Conservation (phyloP, 2,113 vertebrate genomes). For the Poeciliopsis turrubarensis region DNA sequence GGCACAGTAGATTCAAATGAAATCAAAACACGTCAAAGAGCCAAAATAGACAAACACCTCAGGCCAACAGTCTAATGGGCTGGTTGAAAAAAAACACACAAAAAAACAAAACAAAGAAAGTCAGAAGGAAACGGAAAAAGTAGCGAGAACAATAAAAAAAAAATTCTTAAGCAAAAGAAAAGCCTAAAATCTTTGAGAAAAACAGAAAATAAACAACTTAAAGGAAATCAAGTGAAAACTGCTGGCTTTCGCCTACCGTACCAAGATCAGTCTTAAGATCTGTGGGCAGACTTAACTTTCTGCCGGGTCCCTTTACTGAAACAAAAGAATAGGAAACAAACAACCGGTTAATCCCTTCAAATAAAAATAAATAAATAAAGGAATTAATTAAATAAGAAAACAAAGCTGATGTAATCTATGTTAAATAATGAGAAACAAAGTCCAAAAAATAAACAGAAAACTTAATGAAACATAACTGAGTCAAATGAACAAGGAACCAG, state of each 20-base stretch:
- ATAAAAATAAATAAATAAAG: conserved; percentile 61
- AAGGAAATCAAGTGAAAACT: conserved; percentile 78
- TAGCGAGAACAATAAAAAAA: conserved; percentile 25
- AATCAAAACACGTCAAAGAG: conserved; percentile 45
- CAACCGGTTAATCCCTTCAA: conserved; percentile 88
- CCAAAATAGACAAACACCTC: conserved; percentile 56
- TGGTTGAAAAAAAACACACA: conserved; percentile 49
- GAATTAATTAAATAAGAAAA: conserved; percentile 49
- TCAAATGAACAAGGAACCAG: conserved; percentile 50
- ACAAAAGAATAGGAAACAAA: conserved; percentile 98
- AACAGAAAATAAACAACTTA: conserved; percentile 67
- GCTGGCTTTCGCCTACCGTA: conserved; percentile 96
- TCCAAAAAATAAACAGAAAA: conserved; percentile 11
- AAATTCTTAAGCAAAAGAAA: conserved; percentile 51
- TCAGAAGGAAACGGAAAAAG: conserved; percentile 59
- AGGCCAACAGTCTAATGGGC: conserved; percentile 53
- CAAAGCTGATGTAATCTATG: conserved; percentile 14
- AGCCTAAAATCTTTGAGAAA: conserved; percentile 62
- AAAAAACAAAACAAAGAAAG: conserved; percentile 33
- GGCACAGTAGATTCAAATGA: conserved; percentile 35
- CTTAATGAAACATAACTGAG: conserved; percentile 38
- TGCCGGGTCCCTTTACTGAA: conserved; percentile 98
- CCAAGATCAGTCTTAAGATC: conserved; percentile 99
- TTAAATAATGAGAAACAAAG: conserved; percentile 46
- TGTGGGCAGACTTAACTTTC: conserved; percentile 99